Evolutionary conservation across 2,888 invertebrate genomes (phyloP), one percentile per base, ranked within the genome.

Genomic region (Sialis lutaria): DNA sequence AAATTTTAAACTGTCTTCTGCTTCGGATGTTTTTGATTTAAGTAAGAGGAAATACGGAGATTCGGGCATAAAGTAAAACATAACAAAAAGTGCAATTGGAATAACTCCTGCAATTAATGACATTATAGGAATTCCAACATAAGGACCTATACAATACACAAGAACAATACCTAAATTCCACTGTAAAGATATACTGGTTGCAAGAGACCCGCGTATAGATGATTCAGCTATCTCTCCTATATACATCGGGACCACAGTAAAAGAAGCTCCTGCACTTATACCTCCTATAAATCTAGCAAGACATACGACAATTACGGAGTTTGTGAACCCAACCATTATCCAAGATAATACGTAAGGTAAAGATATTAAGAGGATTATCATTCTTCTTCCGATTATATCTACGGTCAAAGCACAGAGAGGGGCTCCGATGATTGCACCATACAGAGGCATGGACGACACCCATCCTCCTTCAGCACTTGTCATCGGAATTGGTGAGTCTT

Each of bases 211-310:
- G 7, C 73, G 59, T 13, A 68, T 59, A 5, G 64, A 61, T 45
- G 67, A 66, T 34, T 69, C 66, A 0, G 72, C 64, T 22, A 70
- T 68, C 55, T 73, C 74, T 5, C 67, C 68, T 12, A 73, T 60
- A 55, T 73, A 74, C 40, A 71, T 65, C 0, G 71, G 68, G 1
- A 63, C 64, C 6, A 65, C 62, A 9, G 42, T 42, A 9, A 42
- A 42, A 22, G 42, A 42, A 30, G 42, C 42, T 1, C 47, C 47
- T 8, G 32, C 40, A 1, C 47, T 42, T 6, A 47, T n/a, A 4
- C 47, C 47, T 10, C 47, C 47, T 12, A 47, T 34, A 12, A 47
- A 42, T 31, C 47, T 42, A 30, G 47, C 42, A 6, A 13, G 30
- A 8, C 13, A 30, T 31, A 47, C n/a, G 22, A 31, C 37, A 31